Conservation (phyloP, 2,113 vertebrate genomes). For the Protobothrops mucrosquamatus region DNA sequence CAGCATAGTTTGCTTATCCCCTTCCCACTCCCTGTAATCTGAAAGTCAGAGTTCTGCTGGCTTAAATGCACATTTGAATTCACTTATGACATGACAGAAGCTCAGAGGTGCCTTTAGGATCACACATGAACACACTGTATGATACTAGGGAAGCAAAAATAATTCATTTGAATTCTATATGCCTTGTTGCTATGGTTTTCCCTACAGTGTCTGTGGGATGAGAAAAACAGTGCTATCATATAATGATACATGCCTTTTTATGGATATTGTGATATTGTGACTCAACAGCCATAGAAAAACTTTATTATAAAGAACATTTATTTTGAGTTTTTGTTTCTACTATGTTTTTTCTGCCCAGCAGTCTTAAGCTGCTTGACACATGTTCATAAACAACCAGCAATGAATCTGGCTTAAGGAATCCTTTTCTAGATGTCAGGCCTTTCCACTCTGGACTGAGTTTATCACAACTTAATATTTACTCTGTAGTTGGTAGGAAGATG, state of each 20-base stretch:
- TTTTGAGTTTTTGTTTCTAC: background rate
- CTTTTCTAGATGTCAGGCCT: background rate
- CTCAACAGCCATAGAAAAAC: background rate
- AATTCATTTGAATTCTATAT: background rate
- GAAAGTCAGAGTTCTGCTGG: background rate
- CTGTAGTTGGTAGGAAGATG: background rate
- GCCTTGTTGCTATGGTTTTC: background rate
- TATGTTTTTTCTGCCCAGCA: background rate
- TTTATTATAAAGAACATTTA: background rate
- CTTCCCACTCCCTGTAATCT: background rate
- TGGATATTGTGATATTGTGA: background rate
- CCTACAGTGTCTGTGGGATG: background rate
- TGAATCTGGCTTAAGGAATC: background rate
- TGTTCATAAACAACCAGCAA: background rate
- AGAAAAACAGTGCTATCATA: background rate
- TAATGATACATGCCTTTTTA: background rate
- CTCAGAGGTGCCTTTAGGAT: background rate
- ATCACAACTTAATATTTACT: background rate
- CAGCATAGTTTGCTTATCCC: background rate
- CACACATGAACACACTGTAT: background rate
- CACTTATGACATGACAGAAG: background rate
- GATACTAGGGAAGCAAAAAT: background rate
- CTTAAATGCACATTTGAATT: background rate
- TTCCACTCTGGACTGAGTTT: background rate
- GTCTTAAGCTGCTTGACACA: background rate